These are phyloP conservation scores for Coleophora deauratella DNA, from an alignment of 2,888 invertebrate species.

Conservation along the genomic window DNA sequence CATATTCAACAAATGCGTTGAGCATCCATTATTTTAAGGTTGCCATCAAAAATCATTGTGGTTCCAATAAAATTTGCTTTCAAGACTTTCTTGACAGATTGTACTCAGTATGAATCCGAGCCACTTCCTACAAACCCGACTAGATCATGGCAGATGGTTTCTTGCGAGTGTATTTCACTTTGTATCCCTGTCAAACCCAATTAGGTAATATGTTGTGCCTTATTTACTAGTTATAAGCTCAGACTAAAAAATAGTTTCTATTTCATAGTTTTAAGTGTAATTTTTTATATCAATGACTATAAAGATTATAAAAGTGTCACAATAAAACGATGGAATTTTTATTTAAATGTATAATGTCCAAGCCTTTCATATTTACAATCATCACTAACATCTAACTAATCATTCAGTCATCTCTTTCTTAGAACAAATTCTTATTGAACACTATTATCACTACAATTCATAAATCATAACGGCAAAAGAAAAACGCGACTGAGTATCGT, in stretches of 20 bases:
- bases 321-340: constrained; percentile 50
- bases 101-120: no score
- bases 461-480: constrained; percentile 66
- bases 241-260: neutral
- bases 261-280: constrained; percentile 1
- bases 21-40: no score
- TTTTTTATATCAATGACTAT: constrained; percentile 9
- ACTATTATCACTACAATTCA: constrained; percentile 69
- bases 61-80: no score
- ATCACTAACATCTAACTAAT: constrained; percentile 59
- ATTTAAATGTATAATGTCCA: constrained; percentile 71
- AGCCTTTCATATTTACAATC: constrained; percentile 68
- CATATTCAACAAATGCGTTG: no score
- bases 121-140: no score
- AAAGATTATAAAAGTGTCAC: constrained; percentile 9
- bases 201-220: neutral
- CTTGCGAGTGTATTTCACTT: no score
- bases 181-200: neutral
- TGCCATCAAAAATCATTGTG: no score
- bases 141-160: no score
- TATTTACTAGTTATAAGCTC: neutral
- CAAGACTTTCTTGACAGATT: no score
- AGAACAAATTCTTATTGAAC: constrained; percentile 64
- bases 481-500: constrained; percentile 65
- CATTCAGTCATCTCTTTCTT: constrained; percentile 69